Evolutionary conservation across 1,140 invertebrate species (phyloP).

Genomic region (Sarcophaga bullata): DNA sequence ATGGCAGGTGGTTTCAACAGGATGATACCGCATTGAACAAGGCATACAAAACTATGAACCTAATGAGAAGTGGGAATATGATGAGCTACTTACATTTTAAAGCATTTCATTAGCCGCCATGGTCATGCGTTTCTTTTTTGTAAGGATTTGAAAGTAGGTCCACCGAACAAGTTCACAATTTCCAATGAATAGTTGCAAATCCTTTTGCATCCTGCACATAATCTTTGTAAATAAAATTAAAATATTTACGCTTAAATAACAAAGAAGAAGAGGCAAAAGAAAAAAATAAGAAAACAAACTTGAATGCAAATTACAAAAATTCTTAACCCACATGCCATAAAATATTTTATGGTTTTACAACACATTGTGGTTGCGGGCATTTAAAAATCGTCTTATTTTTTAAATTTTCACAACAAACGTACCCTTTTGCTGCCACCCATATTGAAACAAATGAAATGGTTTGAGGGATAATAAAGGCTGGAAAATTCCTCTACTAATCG

Average conservation of each 20-base stretch:
- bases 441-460: neutral
- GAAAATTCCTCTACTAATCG: constrained; percentile 21
- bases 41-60: too few relatives aligned
- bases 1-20: too few relatives aligned
- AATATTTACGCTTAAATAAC: constrained; percentile 1
- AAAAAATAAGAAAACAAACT: too few relatives aligned
- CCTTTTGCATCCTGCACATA: neutral
- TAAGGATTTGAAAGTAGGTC: too few relatives aligned
- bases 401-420: neutral
- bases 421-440: constrained; percentile 17
- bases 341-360: neutral
- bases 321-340: neutral
- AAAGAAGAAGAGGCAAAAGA: too few relatives aligned
- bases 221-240: constrained; percentile 13
- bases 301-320: neutral
- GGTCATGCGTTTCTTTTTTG: too few relatives aligned
- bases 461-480: constrained; percentile 6
- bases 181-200: too few relatives aligned
- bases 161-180: too few relatives aligned
- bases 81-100: too few relatives aligned
- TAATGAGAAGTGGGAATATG: too few relatives aligned
- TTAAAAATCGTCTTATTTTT: neutral
- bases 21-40: too few relatives aligned
- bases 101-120: too few relatives aligned
- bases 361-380: neutral